These are phyloP conservation scores for Synanthedon formicaeformis DNA, from an alignment of 2,888 invertebrate species.

Conservation along the genomic window DNA sequence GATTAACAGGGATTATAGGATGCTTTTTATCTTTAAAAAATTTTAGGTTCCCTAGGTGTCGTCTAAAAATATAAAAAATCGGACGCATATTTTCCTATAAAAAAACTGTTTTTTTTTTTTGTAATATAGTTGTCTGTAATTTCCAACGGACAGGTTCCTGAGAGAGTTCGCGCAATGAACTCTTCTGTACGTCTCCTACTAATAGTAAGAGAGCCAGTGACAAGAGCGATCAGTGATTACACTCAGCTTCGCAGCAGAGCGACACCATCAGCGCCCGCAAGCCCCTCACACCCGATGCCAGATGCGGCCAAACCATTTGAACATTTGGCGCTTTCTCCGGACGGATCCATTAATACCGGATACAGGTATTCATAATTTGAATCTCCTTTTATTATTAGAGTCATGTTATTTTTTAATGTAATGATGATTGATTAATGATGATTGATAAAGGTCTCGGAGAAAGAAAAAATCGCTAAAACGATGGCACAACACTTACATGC, in stretches of 20 bases:
- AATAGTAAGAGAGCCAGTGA: conserved; percentile 96
- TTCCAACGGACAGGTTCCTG: conserved; percentile 78
- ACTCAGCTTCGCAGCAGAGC: conserved; percentile 90
- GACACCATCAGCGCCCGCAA: conserved; percentile 76
- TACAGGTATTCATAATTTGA: conserved; percentile 62
- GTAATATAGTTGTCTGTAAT: background rate
- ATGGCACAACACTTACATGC: no score
- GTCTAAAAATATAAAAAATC: no score
- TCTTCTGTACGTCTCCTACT: conserved; percentile 89
- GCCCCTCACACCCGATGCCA: conserved; percentile 39
- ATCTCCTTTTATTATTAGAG: no score
- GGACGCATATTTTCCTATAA: no score
- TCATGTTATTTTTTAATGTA: no score
- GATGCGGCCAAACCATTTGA: conserved; percentile 77
- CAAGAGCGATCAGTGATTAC: conserved; percentile 96
- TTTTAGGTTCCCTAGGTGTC: no score
- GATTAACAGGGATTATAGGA: no score
- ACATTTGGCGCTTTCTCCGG: conserved; percentile 82
- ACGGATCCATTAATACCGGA: conserved; percentile 85
- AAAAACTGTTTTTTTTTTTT: no score
- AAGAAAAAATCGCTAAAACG: no score
- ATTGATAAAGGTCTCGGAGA: no score
- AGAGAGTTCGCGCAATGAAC: conserved; percentile 94
- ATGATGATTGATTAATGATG: no score
- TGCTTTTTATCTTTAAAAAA: no score